A percentile compares a stretch with the other conserved stretches of the same genome.
Conservation (phyloP, 37 sponge, comb jelly and placozoan genomes). For the Diacarnus erythraeanus region DNA sequence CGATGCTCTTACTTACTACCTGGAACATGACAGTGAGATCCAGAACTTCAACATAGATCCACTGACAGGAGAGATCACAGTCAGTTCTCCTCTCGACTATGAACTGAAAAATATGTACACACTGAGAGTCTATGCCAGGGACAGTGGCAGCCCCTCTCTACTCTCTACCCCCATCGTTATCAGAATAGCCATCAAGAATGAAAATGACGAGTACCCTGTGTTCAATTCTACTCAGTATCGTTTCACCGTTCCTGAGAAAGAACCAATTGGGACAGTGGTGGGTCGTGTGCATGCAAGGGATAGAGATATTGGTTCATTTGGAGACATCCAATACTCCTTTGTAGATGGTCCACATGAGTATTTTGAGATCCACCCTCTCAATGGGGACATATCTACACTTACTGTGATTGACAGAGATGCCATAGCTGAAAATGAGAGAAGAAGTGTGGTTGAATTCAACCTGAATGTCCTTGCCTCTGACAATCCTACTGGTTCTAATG, state of each 20-base stretch:
- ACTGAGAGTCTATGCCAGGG: conserved; percentile 60
- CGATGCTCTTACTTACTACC: conserved; percentile 37
- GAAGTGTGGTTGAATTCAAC: no score
- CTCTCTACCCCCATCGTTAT: conserved; percentile 10
- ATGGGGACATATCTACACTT: conserved; percentile 31
- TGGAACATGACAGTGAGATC: conserved; percentile 1
- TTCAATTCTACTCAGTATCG: conserved; percentile 30
- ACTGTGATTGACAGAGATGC: conserved; percentile 47
- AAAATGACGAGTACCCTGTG: conserved; percentile 54
- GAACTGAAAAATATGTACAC: conserved; percentile 37
- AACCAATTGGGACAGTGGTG: background rate
- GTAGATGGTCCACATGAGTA: background rate
- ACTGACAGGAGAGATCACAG: conserved; percentile 48
- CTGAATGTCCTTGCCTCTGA: conserved; percentile 21
- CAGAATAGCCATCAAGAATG: conserved; percentile 40
- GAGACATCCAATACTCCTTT: conserved; percentile 34
- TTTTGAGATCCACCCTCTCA: conserved; percentile 31
- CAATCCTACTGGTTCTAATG: background rate
- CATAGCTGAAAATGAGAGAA: background rate
- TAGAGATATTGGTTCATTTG: conserved; percentile 32
- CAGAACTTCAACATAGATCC: conserved; percentile 59
- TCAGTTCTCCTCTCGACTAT: conserved; percentile 45
- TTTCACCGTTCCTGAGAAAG: conserved; percentile 41
- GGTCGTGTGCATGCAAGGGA: conserved; percentile 53
- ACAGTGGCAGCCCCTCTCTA: conserved; percentile 52